Evolutionary conservation across 2,113 vertebrate species (phyloP), one percentile per base, ranked within the genome.

Genomic region (Lampris megalopsis): DNA sequence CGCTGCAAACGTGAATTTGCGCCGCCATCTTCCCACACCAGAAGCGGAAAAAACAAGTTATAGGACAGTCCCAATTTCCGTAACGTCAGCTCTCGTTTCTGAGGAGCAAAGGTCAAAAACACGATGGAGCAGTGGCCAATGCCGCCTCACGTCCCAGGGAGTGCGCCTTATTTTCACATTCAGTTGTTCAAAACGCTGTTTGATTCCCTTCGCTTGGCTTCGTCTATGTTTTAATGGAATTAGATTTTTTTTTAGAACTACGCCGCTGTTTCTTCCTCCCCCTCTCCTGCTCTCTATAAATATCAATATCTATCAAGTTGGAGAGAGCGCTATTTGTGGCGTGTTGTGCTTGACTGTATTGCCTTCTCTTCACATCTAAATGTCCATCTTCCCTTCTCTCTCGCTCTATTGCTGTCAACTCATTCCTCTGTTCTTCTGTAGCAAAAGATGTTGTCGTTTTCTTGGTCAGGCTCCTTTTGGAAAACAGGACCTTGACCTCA

Each of bases 51-150:
- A 24, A 24, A 24, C 24, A 24, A 24, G 24, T 24, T 24, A 24
- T 24, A 24, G 24, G 24, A 24, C 24, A 24, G 24, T 24, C 24
- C 24, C 24, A 24, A 24, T 24, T 24, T 24, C 24, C 24, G 24
- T 24, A 24, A 86, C 81, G 75, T 73, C 71, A 66, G 68, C 74
- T 10, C 63, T 59, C 49, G 48, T 54, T 82, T 58, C 67, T 53
- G 47, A 9, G 40, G 69, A 79, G 64, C 35, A 68, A 73, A 75
- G 61, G 45, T 0, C 41, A 70, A 80, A 80, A 71, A 58, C 59
- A 64, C 69, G 72, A 52, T 38, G 75, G 47, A 71, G 42, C 10
- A 42, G 60, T 75, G 69, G 70, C 59, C 73, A 64, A 36, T 35
- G 53, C 42, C 11, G 47, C 54, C 63, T 65, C 2, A 5, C 3